Base-by-base conservation (phyloP, 1,140 invertebrate genomes). In the Panonychus citri region DNA sequence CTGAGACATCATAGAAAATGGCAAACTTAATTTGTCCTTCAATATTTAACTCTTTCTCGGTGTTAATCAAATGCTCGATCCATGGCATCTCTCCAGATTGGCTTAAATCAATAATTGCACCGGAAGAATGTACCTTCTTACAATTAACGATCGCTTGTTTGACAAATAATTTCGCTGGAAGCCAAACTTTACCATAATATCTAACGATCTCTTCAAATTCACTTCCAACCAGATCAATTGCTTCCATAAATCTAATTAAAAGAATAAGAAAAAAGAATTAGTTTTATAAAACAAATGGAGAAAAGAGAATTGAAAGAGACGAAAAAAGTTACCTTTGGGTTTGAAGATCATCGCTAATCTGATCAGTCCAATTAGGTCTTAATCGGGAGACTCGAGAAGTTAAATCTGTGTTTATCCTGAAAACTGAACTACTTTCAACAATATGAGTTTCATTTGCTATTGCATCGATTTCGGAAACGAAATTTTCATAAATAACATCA, bases 381-480 rank as follows among this genome's bases (percentile, higher is more conserved):
- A 95, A 71, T 58, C 75, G 70, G 7, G 69, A 68, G 3, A 97
- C 81, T 64, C 90, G 72, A 2, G 75, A 71, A 66, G 80, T 81
- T 3, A 95, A 65, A 68, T 81, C 75, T 0, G 87, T 89, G 3
- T 76, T 74, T 26, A 95, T 83, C 57, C 72, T 73, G 69, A 94
- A 95, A 53, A 30, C 21, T 2, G 40, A 39, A 30, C 43, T 17
- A 19, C 28, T 26, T 19, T 57, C 53, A 52, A 25, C 53, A 21
- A 54, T 52, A 10, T 15, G 27, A 30, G 57, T 37, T 10, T 93
- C 93, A 75, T 98, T 98, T 69, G 98, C 94, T 57, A 95, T 84
- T 5, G 80, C 91, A 74, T 98, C 94, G 57, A 98, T 76, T 76
- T 95, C 91, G 73, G 86, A 78, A 21, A 98, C 79, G 57, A 98